Base-by-base conservation (phyloP, 1,140 invertebrate genomes). In the Papilio xuthus region DNA sequence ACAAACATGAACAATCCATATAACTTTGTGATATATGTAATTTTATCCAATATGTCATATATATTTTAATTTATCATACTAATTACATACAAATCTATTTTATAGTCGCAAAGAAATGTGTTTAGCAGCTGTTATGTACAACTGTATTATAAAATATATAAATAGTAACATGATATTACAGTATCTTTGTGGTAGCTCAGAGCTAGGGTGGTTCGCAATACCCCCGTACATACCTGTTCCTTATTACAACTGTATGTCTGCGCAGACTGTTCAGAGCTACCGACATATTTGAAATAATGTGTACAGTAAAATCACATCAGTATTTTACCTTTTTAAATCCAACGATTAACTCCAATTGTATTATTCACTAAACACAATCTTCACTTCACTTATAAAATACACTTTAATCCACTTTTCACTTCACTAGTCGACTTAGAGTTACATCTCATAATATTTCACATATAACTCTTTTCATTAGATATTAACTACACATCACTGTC, bases 1-100 rank as follows among this genome's bases (percentile, higher is more conserved):
- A 83, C 76, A 85, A 85, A 85, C 81, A 79, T 85, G 82, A 85
- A 85, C 84, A 84, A 77, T 81, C 79, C 80, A 79, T 82, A 85
- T 82, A 85, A 78, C 53, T 80, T 72, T 81, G 63, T 53, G 47
- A 84, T 80, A 82, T 74, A 77, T 71, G 23, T 70, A 74, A 28
- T 63, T 67, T 42, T 67, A 77, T 41, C 42, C 42, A 77, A 69
- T 60, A 76, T 63, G 60, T 28, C 26, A 67, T 67, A 60, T 23
- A 67, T 28, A 28, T 67, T 28, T 67, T 3, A 67, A 32, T 56
- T 56, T 20, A 28, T 7, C 32, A 20, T 53, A 18, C 15, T 47
- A 47, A 23, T 26, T 23, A 23, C 9, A 23, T 60, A 1, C 18
- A 50, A 15, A 60, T 23, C 20, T 23, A 60, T 13, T 60, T 60